Percentiles rank a stretch among this genome's conserved stretches.
phyloP scores from a whole-genome alignment of 2,113 vertebrate species.

The Spheniscus mendiculus region DNA sequence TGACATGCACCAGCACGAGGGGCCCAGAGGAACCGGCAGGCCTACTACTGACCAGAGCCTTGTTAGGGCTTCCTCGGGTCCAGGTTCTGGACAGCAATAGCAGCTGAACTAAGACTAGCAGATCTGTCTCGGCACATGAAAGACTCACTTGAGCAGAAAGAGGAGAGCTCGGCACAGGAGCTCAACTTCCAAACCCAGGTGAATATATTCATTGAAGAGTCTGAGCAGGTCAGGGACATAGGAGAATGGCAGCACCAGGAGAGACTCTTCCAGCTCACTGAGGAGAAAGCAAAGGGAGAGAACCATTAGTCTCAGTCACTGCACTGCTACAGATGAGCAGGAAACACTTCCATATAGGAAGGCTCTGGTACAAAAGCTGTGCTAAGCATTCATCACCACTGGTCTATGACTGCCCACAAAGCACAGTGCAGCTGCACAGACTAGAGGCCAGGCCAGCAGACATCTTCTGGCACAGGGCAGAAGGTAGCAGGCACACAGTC shows the following conservation, averaged over 20 bases:
- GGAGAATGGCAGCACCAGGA: conserved; percentile 92
- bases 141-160: conserved; percentile 89
- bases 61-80: background rate
- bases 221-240: conserved; percentile 89
- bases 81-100: background rate
- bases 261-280: conserved; percentile 94
- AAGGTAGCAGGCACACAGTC: background rate
- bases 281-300: background rate
- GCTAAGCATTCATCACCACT: background rate
- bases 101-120: background rate
- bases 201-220: conserved; percentile 86
- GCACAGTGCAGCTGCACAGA: background rate
- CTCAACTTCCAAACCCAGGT: conserved; percentile 85
- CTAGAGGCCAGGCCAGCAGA: background rate
- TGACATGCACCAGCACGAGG: background rate
- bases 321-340: background rate
- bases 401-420: background rate
- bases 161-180: conserved; percentile 93
- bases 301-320: background rate
- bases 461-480: background rate
- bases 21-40: background rate
- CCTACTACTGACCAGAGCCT: background rate
- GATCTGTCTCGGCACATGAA: background rate
- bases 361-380: background rate
- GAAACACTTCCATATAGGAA: background rate